Evolutionary conservation across 2,797 vertebrate genomes (phyloP).

Genomic region (Enteromius mattozi): DNA sequence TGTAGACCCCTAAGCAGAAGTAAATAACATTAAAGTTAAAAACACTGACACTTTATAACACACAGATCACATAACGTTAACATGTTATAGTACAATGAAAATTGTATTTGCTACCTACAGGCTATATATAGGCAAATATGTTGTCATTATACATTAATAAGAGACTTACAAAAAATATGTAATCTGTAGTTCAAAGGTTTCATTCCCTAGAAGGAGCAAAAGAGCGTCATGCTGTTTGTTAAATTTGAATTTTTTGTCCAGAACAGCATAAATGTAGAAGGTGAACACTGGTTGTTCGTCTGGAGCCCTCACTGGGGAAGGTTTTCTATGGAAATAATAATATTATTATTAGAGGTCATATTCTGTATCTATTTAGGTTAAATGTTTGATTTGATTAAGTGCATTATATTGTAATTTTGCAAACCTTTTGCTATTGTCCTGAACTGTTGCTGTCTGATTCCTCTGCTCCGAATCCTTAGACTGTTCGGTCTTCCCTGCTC

Average conservation of each 20-base stretch:
- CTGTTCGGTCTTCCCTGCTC: neutral
- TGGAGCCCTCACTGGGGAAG: constrained; percentile 55
- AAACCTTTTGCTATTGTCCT: constrained; percentile 1
- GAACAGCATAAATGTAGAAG: constrained; percentile 71
- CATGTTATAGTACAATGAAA: neutral
- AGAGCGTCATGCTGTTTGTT: neutral
- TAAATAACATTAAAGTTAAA: neutral
- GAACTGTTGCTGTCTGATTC: neutral
- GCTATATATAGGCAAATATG: neutral
- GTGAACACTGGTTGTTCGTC: constrained; percentile 61
- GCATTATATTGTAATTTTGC: neutral
- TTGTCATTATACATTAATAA: neutral
- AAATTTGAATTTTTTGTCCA: constrained; percentile 74
- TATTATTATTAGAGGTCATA: neutral
- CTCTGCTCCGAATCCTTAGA: constrained; percentile 1
- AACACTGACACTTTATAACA: neutral
- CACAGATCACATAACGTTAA: neutral
- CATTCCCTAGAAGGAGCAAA: accelerated
- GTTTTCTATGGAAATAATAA: constrained; percentile 56
- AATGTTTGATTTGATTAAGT: neutral
- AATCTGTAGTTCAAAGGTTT: accelerated
- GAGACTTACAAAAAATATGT: constrained; percentile 51
- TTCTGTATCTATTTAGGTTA: neutral
- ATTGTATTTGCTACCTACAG: neutral
- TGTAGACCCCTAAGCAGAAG: constrained; percentile 44